Evolutionary conservation across 2,113 vertebrate genomes (phyloP).

Genomic region (Clinocottus analis): DNA sequence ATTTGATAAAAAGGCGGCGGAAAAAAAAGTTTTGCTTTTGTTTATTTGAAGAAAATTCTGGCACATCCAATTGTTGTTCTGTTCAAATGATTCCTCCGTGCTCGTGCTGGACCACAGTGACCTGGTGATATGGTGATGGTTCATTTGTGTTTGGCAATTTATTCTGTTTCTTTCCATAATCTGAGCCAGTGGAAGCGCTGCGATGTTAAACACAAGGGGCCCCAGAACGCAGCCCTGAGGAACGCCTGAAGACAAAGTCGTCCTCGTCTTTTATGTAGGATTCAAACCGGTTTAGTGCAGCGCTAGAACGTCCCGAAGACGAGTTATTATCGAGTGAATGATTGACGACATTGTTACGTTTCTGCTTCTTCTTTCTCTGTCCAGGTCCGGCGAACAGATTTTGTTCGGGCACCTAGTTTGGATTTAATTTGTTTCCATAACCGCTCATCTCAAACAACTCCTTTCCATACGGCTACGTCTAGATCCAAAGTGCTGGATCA

Average conservation of each 20-base stretch:
- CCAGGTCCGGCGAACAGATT: not conserved
- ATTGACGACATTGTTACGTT: not conserved
- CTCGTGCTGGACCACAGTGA: not conserved
- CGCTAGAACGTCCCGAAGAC: not conserved
- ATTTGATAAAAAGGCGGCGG: no score
- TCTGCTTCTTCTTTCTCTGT: constrained; percentile 5
- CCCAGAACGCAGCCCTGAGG: not conserved
- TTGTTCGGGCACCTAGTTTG: not conserved
- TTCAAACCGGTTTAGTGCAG: no score
- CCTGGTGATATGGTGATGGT: not conserved
- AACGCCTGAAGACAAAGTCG: no score
- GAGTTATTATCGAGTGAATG: not conserved
- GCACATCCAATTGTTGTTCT: not conserved
- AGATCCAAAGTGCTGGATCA: not conserved
- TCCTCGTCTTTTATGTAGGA: no score
- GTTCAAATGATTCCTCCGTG: not conserved
- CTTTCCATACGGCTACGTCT: not conserved
- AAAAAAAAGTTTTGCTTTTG: no score
- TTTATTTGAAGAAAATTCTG: not conserved
- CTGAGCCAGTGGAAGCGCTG: not conserved
- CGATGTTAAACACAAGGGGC: not conserved
- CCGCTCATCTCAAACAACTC: not conserved
- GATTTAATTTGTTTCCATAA: not conserved
- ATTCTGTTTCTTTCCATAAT: no score
- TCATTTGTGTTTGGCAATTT: not conserved